Evolutionary conservation across 1,140 invertebrate genomes (phyloP).

Genomic region (Pentalonia nigronervosa): DNA sequence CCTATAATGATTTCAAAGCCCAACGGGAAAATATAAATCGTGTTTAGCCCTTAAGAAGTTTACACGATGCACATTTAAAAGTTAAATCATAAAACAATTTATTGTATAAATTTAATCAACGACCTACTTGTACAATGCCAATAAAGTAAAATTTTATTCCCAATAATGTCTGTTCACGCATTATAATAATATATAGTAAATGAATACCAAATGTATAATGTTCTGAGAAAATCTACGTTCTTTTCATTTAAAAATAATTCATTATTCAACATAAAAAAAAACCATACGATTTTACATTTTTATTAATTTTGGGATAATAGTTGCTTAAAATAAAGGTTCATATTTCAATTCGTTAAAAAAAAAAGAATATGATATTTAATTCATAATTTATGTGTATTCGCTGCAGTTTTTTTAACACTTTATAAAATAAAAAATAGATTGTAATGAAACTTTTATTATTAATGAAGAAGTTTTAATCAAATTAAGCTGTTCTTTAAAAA

Average conservation of each 20-base stretch:
- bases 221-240: neutral
- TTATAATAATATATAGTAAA: neutral
- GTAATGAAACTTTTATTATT: slow-evolving; percentile 1
- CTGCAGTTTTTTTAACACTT: neutral
- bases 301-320: no score
- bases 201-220: neutral
- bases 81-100: neutral
- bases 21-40: neutral
- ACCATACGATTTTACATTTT: no score
- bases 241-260: neutral
- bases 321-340: neutral
- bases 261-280: neutral
- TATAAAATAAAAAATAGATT: neutral
- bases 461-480: slow-evolving; percentile 18
- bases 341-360: neutral
- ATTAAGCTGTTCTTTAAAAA: neutral
- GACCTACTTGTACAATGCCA: neutral
- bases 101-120: neutral
- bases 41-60: neutral
- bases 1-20: neutral
- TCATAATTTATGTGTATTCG: neutral
- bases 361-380: neutral
- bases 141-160: neutral
- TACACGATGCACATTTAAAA: neutral
- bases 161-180: neutral